Evolutionary conservation across 2,888 invertebrate species (phyloP).

Genomic region (Lissocephala sabroskyi): DNA sequence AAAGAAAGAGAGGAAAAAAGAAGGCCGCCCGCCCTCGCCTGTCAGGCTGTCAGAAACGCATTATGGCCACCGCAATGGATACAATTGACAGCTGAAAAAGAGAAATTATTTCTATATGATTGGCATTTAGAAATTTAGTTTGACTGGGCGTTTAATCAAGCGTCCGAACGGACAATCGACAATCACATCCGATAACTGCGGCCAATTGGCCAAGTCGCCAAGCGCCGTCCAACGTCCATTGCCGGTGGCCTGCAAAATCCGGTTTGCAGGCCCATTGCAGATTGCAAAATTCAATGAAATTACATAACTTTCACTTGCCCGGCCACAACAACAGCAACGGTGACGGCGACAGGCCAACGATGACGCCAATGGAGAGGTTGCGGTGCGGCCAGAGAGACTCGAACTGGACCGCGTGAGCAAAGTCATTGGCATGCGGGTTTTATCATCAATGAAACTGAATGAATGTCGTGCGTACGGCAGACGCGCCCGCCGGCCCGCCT

Average conservation of each 20-base stretch:
- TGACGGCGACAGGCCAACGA: slow-evolving; percentile 12
- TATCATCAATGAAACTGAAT: slow-evolving; percentile 30
- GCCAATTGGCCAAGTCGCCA: slow-evolving; percentile 7
- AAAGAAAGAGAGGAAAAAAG: too few species aligned
- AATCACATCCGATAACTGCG: slow-evolving; percentile 27
- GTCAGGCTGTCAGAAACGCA: slow-evolving; percentile 49
- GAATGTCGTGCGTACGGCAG: slow-evolving; percentile 23
- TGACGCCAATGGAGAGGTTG: slow-evolving; percentile 25
- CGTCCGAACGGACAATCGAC: slow-evolving; percentile 5
- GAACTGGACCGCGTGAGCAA: slow-evolving; percentile 43
- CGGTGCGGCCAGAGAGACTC: too few species aligned
- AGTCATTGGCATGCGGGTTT: slow-evolving; percentile 26
- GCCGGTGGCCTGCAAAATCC: slow-evolving; percentile 37
- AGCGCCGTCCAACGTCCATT: too few species aligned
- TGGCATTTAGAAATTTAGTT: slow-evolving; percentile 61
- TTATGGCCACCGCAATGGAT: slow-evolving; percentile 15
- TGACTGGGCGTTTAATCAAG: slow-evolving; percentile 40
- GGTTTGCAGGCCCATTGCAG: slow-evolving; percentile 45
- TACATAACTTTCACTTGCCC: slow-evolving; percentile 63
- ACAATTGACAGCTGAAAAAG: slow-evolving; percentile 46
- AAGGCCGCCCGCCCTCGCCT: slow-evolving; percentile 13
- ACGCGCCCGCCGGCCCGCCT: not conserved
- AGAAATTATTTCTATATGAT: slow-evolving; percentile 65
- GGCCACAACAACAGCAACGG: slow-evolving; percentile 2
- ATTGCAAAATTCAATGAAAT: slow-evolving; percentile 45